phyloP scores from a whole-genome alignment of 2,113 vertebrate genomes.

The Anguilla rostrata region DNA sequence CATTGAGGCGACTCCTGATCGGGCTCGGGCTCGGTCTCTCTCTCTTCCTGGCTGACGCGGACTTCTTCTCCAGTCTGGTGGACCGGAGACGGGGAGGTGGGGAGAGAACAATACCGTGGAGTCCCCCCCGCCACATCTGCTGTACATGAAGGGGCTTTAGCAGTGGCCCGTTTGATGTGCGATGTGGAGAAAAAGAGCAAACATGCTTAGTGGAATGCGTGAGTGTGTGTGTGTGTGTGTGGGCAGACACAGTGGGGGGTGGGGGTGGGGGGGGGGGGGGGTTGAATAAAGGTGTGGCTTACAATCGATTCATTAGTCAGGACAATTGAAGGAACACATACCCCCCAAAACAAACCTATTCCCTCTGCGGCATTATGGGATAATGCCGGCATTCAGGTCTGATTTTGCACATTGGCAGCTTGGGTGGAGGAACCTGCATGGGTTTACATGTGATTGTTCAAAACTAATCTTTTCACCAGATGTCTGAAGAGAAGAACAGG shows the following conservation, averaged over 20 bases:
- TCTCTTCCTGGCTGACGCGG: slow-evolving; percentile 35
- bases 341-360: background rate
- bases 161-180: slow-evolving; percentile 45
- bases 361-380: background rate
- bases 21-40: background rate
- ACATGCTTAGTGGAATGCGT: slow-evolving; percentile 51
- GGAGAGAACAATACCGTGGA: background rate
- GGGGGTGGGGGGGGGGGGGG: too few species aligned
- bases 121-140: slow-evolving; percentile 58
- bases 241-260: too few species aligned
- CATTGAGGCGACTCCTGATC: slow-evolving; percentile 20
- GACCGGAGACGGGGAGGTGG: slow-evolving; percentile 16
- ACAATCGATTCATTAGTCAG: background rate
- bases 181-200: slow-evolving; percentile 48
- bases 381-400: background rate
- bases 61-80: slow-evolving; percentile 1
- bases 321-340: slow-evolving; percentile 55
- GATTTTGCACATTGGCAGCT: background rate
- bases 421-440: background rate
- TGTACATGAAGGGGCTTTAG: slow-evolving; percentile 54
- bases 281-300: slow-evolving; percentile 33
- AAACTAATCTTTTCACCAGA: slow-evolving; percentile 25
- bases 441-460: slow-evolving; percentile 43
- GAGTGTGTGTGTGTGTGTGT: too few species aligned
- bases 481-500: slow-evolving; percentile 17